Evolutionary conservation across 2,797 vertebrate species (phyloP).

Genomic region (Molossus alvarezi): DNA sequence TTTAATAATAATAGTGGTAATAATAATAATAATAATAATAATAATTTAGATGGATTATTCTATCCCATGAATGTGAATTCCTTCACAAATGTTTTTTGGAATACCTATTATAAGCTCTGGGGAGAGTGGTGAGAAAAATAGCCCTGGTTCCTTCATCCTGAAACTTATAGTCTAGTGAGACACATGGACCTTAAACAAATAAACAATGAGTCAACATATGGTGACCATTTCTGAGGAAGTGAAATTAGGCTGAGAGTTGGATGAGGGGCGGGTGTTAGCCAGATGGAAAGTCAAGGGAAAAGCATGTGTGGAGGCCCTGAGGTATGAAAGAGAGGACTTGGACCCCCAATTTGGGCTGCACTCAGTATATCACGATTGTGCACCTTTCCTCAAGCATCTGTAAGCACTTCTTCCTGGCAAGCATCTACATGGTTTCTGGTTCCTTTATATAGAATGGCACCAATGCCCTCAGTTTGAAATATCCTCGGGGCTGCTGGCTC

Average conservation of each 20-base stretch:
- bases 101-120: neutral
- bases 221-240: neutral
- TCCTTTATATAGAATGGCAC: slow-evolving; percentile 23
- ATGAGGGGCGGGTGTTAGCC: neutral
- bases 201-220: neutral
- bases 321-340: neutral
- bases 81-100: neutral
- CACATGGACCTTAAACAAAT: neutral
- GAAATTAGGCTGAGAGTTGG: neutral
- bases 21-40: neutral
- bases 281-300: neutral
- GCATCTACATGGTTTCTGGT: neutral
- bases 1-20: neutral
- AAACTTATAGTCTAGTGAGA: neutral
- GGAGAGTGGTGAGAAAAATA: neutral
- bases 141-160: neutral
- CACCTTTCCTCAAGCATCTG: neutral
- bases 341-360: neutral
- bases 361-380: neutral
- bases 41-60: neutral
- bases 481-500: slow-evolving; percentile 30
- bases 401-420: neutral
- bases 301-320: neutral
- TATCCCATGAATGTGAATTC: neutral
- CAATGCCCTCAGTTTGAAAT: neutral